Conservation (phyloP, 2,113 vertebrate genomes). For the Rafetus swinhoei region DNA sequence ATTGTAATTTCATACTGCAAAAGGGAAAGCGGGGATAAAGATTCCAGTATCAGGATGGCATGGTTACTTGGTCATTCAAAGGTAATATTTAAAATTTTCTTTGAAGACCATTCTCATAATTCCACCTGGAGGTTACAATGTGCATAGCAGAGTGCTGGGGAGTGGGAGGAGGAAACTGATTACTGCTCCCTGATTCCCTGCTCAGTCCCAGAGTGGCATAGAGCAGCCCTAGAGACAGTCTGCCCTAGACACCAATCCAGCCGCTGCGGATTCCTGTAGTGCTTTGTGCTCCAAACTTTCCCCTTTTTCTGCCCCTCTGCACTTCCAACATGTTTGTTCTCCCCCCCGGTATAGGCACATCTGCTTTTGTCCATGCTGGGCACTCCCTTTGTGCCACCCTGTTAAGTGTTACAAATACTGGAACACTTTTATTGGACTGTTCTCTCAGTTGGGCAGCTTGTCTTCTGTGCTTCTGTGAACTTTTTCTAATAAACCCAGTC, state of each 20-base stretch:
- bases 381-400: not conserved
- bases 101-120: not conserved
- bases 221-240: too few species aligned
- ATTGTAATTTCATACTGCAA: not conserved
- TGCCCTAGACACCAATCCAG: not conserved
- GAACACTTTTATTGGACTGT: not conserved
- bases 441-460: rapidly evolving
- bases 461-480: not conserved
- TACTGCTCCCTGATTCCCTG: too few species aligned
- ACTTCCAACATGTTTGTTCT: not conserved
- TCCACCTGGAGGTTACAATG: not conserved
- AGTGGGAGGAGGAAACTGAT: not conserved
- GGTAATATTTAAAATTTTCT: not conserved
- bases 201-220: too few species aligned
- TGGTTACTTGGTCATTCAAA: not conserved
- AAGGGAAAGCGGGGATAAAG: not conserved
- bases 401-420: not conserved
- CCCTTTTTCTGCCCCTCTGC: not conserved
- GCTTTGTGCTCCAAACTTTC: not conserved
- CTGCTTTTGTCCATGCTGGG: not conserved
- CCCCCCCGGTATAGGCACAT: not conserved
- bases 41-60: not conserved
- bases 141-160: not conserved
- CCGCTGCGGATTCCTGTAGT: not conserved
- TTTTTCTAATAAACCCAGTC: conserved; percentile 23